Percentiles rank a stretch among this genome's conserved stretches.
phyloP scores from a whole-genome alignment of 2,113 vertebrate species.

The Rhea pennata region DNA sequence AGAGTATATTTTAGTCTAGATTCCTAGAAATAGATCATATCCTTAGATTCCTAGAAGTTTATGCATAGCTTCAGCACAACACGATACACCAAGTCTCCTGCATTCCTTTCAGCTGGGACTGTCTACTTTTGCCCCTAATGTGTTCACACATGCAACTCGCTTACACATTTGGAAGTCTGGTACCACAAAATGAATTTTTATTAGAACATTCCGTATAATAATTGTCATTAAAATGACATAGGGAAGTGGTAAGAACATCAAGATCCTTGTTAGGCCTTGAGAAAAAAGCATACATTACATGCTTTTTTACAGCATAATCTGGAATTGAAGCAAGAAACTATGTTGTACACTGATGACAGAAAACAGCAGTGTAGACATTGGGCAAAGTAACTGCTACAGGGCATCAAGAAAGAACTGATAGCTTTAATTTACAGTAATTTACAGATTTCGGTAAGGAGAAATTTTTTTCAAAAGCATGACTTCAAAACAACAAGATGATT shows the following conservation, averaged over 20 bases:
- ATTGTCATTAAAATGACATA: neutral
- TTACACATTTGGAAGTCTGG: neutral
- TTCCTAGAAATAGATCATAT: neutral
- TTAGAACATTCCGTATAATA: neutral
- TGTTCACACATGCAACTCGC: neutral
- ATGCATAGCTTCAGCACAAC: neutral
- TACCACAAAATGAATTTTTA: neutral
- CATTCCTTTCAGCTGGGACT: neutral
- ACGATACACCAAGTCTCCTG: neutral
- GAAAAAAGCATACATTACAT: neutral
- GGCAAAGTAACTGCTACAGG: neutral
- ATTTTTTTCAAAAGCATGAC: neutral
- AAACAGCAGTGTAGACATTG: neutral
- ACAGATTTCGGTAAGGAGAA: neutral
- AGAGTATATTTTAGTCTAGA: neutral
- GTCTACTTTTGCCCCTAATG: neutral
- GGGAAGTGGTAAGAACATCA: neutral
- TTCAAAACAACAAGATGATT: neutral
- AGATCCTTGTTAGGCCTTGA: neutral
- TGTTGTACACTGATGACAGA: neutral
- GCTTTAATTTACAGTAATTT: neutral
- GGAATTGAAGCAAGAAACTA: neutral
- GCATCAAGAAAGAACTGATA: neutral
- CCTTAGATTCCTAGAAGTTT: neutral
- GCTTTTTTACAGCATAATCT: neutral